These are phyloP conservation scores for Cheirogaleus medius DNA, from an alignment of 2,113 vertebrate species.

Conservation along the genomic window DNA sequence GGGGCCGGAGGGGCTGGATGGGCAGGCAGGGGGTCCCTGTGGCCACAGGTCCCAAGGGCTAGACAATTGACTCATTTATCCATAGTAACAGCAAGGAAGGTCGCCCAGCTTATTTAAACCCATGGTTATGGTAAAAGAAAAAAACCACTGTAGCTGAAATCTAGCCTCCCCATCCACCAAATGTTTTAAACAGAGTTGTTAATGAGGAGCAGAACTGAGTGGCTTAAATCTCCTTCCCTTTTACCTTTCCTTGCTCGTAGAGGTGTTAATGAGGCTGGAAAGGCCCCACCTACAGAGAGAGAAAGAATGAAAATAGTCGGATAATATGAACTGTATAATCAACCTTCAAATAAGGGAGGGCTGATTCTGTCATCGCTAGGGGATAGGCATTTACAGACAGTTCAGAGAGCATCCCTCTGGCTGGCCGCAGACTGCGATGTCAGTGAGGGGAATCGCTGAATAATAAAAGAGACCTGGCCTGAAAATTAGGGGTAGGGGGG, in stretches of 20 bases:
- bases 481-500: too few relatives aligned
- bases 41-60: neutral
- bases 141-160: neutral
- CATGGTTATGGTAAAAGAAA: neutral
- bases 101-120: slow-evolving; percentile 48
- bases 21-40: neutral
- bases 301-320: neutral
- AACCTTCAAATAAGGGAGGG: neutral
- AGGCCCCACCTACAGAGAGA: neutral
- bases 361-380: neutral
- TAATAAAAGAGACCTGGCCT: neutral
- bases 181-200: slow-evolving; percentile 42
- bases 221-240: slow-evolving; percentile 25
- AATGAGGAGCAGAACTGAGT: slow-evolving; percentile 38
- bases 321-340: neutral
- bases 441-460: neutral
- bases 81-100: neutral
- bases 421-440: neutral
- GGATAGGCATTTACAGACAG: neutral
- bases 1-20: neutral
- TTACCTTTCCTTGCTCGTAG: slow-evolving; percentile 41
- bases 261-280: slow-evolving; percentile 61
- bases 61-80: slow-evolving; percentile 15
- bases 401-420: neutral
- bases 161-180: neutral